Percentiles rank a stretch among this genome's conserved stretches.
Conservation (phyloP, 2,113 vertebrate genomes). For the Amia ocellicauda region DNA sequence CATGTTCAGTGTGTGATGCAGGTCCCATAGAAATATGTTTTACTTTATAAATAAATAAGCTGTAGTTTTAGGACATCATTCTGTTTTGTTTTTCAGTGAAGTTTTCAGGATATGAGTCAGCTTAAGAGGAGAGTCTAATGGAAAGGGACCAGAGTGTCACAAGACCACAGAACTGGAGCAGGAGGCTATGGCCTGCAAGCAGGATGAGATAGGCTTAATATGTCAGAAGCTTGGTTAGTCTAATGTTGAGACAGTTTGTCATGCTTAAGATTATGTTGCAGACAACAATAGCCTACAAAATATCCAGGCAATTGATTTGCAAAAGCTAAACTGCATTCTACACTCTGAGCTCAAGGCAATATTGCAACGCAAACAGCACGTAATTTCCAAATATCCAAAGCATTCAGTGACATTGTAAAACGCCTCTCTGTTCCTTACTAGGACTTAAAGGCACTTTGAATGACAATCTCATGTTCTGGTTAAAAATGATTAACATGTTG, state of each 20-base stretch:
- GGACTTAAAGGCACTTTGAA: too few species aligned
- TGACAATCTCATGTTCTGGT: too few species aligned
- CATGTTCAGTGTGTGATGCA: too few species aligned
- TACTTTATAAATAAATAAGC: too few species aligned
- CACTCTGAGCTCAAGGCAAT: neutral
- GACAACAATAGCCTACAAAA: neutral
- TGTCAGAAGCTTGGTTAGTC: neutral
- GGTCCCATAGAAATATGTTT: too few species aligned
- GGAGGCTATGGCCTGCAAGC: conserved; percentile 6
- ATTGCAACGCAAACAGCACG: neutral
- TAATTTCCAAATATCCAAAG: too few species aligned
- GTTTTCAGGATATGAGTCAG: conserved; percentile 6
- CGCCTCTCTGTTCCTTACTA: conserved; percentile 39
- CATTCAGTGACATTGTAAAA: conserved; percentile 30
- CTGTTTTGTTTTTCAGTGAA: neutral
- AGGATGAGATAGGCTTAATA: neutral
- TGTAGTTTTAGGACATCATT: neutral
- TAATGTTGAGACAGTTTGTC: conserved; percentile 1
- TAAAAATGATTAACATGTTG: too few species aligned
- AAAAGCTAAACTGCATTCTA: neutral
- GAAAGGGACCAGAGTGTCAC: neutral
- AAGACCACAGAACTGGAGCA: neutral
- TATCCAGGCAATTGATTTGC: neutral
- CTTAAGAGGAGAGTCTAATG: neutral
- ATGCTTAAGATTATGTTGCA: neutral